Evolutionary conservation across 2,113 vertebrate species (phyloP), one percentile per base, ranked within the genome.

Genomic region (Salvelinus namaycush): DNA sequence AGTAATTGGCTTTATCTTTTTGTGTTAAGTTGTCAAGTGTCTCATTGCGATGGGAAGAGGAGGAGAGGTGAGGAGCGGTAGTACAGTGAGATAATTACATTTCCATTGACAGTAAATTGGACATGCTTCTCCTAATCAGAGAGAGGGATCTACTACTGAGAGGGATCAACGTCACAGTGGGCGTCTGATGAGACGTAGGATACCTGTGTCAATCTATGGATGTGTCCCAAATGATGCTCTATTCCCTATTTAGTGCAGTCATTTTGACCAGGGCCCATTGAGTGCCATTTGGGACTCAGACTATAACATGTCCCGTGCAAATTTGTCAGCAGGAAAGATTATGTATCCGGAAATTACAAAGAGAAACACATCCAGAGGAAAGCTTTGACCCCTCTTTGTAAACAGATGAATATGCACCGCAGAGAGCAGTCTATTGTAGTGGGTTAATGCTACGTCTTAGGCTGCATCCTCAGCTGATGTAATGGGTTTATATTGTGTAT

Each of bases 371-470:
- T 87, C 14, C 79, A 85, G 85, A 5, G 54, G 80, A 84, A 70
- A 93, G 88, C 91, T 91, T 89, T 91, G 89, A 48, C 68, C 89
- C 84, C 89, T 90, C 89, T 92, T 92, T 91, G 90, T 91, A 93
- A 89, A 93, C 91, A 76, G 83, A 91, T 85, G 91, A 90, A 89
- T 86, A 89, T 89, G 91, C 90, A 92, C 92, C 89, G 91, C 93
- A 62, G 59, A 62, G n/a, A 62, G 59, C 59, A 62, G 18, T 24
- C 59, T 16, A 24, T 62, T 24, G 59, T 62, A 62, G 16, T 44
- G 44, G 54, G 77, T 72, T 11, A 77, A 48, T 70, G 74, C 82
- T 76, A 66, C 51, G 1, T 1, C 81, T 81, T 86, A 81, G 82
- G 82, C 84, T 84, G 83, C 76, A 39, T 81, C 67, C 70, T 44